These are phyloP conservation scores for Prunella himalayana DNA, from an alignment of 2,113 vertebrate species.

Conservation along the genomic window DNA sequence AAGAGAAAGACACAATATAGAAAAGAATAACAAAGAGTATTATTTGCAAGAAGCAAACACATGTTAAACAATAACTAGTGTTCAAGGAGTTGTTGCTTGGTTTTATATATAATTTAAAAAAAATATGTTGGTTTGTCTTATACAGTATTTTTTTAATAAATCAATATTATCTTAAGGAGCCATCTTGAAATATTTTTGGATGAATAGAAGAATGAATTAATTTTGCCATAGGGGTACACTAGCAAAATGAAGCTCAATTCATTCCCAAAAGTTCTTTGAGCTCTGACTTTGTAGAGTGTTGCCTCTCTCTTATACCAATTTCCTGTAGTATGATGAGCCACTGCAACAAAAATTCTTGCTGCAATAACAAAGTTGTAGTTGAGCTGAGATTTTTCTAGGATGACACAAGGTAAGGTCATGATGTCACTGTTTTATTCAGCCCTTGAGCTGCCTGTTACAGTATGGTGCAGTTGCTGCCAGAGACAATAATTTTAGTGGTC, in stretches of 20 bases:
- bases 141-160: background rate
- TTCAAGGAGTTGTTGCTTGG: background rate
- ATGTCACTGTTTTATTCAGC: conserved; percentile 26
- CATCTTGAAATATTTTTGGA: background rate
- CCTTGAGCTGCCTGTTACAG: conserved; percentile 47
- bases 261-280: background rate
- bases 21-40: background rate
- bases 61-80: background rate
- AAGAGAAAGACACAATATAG: background rate
- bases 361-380: background rate
- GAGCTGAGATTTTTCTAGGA: conserved; percentile 25
- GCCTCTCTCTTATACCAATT: background rate
- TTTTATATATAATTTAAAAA: background rate
- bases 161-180: background rate
- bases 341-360: background rate
- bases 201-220: background rate
- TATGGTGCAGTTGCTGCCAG: background rate
- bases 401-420: background rate
- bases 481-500: background rate
- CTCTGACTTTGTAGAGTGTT: background rate
- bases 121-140: background rate
- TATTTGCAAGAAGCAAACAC: background rate
- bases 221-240: background rate
- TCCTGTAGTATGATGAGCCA: background rate
- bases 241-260: background rate